Evolutionary conservation across 1,140 invertebrate genomes (phyloP).

Genomic region (Maconellicoccus hirsutus): DNA sequence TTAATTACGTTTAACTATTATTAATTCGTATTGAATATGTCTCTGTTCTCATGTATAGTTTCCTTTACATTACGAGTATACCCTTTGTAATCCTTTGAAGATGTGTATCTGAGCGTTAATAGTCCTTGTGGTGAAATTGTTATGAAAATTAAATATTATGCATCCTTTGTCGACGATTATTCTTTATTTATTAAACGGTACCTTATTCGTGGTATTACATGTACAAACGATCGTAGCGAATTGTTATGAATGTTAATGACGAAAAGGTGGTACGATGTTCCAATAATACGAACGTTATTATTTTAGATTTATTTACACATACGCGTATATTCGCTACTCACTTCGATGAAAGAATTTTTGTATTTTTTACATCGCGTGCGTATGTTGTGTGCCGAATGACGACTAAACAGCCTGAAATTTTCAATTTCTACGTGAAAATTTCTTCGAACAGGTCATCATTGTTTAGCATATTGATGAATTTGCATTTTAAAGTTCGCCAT

Average conservation of each 20-base stretch:
- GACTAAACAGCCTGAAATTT: too few relatives aligned
- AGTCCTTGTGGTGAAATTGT: not conserved
- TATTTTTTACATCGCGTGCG: too few relatives aligned
- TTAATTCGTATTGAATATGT: not conserved
- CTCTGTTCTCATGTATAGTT: not conserved
- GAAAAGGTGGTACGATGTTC: not conserved
- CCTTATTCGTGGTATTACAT: not conserved
- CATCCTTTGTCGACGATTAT: not conserved
- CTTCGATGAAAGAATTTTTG: too few relatives aligned
- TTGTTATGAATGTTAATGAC: not conserved
- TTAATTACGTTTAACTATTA: not conserved
- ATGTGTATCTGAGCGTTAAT: constrained; percentile 8
- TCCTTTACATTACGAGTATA: not conserved
- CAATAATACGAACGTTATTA: too few relatives aligned
- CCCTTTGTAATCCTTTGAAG: constrained; percentile 2
- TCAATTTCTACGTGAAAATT: too few relatives aligned
- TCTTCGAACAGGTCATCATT: too few relatives aligned
- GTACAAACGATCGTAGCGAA: not conserved
- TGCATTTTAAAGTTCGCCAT: too few relatives aligned
- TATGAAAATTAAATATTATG: constrained; percentile 6
- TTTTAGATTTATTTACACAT: too few relatives aligned
- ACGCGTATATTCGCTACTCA: too few relatives aligned
- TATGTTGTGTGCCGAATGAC: too few relatives aligned
- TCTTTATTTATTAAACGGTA: constrained; percentile 5
- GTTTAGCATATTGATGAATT: too few relatives aligned